A percentile compares a stretch with the other conserved stretches of the same genome.
Conservation (phyloP, 2,888 invertebrate genomes). For the Aplocera efformata region DNA sequence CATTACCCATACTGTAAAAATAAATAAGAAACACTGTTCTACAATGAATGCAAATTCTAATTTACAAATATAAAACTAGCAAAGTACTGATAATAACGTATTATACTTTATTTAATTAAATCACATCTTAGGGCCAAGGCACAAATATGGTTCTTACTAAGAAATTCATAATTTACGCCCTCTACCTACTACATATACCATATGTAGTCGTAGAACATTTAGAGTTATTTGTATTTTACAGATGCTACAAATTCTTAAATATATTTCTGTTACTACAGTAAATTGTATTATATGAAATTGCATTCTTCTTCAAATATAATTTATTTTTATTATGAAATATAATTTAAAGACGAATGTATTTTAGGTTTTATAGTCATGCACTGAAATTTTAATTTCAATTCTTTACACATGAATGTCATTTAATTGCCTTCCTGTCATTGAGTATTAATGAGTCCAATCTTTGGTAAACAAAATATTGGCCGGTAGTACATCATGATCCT, state of each 20-base stretch:
- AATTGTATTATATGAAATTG: conserved; percentile 18
- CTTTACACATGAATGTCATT: too few relatives aligned
- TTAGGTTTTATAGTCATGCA: neutral
- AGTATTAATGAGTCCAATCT: conserved; percentile 31
- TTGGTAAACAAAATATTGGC: conserved; percentile 26
- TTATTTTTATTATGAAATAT: conserved; percentile 4
- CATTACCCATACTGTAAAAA: neutral
- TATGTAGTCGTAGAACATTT: conserved; percentile 15
- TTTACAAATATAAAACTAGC: conserved; percentile 34
- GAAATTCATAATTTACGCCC: conserved; percentile 49
- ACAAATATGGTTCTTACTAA: conserved; percentile 62
- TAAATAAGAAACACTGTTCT: conserved; percentile 5
- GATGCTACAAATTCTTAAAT: conserved; percentile 20
- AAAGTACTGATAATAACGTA: conserved; percentile 34
- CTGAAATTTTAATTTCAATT: too few relatives aligned
- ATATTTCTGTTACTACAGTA: conserved; percentile 16
- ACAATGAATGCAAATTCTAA: conserved; percentile 19
- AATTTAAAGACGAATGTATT: conserved; percentile 17
- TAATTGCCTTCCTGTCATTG: conserved; percentile 14
- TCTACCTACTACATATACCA: conserved; percentile 40
- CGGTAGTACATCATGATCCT: conserved; percentile 3
- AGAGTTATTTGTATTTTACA: conserved; percentile 23
- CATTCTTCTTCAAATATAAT: conserved; percentile 10
- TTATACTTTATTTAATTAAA: conserved; percentile 45
- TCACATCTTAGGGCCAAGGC: conserved; percentile 75